A percentile compares a stretch with the other conserved stretches of the same genome.
These are phyloP conservation scores for Clarias platycephalus DNA, from an alignment of 2,797 vertebrate genomes.

Conservation along the genomic window DNA sequence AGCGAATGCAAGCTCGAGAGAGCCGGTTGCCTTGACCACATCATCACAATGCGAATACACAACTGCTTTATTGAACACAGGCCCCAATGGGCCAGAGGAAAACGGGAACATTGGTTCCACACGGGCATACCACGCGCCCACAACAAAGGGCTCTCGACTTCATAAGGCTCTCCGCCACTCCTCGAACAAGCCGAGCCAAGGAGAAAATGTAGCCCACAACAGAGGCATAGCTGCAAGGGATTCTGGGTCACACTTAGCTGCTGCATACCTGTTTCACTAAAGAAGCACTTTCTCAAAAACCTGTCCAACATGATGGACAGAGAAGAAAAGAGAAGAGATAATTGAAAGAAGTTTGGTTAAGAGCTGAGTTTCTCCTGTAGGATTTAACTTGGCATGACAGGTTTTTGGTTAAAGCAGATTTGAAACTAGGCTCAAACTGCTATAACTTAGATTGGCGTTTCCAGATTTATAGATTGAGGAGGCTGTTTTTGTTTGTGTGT, in stretches of 20 bases:
- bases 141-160: constrained; percentile 82
- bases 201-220: constrained; percentile 63
- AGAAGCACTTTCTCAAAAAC: background rate
- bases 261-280: constrained; percentile 42
- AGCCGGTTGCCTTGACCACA: constrained; percentile 89
- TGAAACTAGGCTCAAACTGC: background rate
- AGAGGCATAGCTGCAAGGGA: constrained; percentile 58
- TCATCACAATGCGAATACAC: constrained; percentile 91
- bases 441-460: constrained; percentile 24
- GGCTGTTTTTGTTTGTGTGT: constrained; percentile 19
- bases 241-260: constrained; percentile 46
- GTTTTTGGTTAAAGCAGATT: constrained; percentile 6
- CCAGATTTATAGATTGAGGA: constrained; percentile 31
- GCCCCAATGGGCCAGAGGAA: constrained; percentile 75
- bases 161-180: constrained; percentile 60
- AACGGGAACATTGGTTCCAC: constrained; percentile 83
- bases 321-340: background rate
- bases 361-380: background rate
- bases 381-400: background rate
- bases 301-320: background rate
- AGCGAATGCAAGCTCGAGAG: constrained; percentile 85
- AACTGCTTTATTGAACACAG: constrained; percentile 91
- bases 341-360: background rate
- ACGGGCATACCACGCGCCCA: constrained; percentile 82
- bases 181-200: constrained; percentile 58